phyloP scores from a whole-genome alignment of 64 coral and sea anemone genomes.

The Dendrophyllia cribrosa region DNA sequence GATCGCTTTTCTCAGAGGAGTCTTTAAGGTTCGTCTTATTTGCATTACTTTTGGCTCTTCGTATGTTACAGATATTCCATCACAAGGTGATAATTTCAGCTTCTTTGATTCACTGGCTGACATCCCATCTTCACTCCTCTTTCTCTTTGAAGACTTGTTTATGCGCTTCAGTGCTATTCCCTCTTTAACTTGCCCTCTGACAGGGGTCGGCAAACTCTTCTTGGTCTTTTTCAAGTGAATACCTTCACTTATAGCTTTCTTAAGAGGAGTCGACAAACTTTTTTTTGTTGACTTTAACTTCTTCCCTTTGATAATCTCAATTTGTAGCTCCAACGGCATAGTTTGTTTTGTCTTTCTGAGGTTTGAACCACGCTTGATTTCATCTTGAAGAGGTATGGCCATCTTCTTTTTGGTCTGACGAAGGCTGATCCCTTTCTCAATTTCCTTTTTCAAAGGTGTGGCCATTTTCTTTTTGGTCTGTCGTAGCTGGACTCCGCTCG shows the following conservation, averaged over 20 bases:
- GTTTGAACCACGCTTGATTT: slow-evolving; percentile 64
- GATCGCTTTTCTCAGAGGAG: slow-evolving; percentile 84
- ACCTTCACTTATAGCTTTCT: slow-evolving; percentile 65
- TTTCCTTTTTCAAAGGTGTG: slow-evolving; percentile 67
- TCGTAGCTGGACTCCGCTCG: slow-evolving; percentile 11
- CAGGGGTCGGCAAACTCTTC: slow-evolving; percentile 70
- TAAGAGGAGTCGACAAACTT: slow-evolving; percentile 49
- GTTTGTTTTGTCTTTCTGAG: slow-evolving; percentile 69
- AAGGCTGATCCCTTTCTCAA: slow-evolving; percentile 35
- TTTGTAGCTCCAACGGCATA: slow-evolving; percentile 71
- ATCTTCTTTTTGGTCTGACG: slow-evolving; percentile 57
- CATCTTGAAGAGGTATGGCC: slow-evolving; percentile 80
- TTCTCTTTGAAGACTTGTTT: slow-evolving; percentile 38
- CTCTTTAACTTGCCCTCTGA: slow-evolving; percentile 67
- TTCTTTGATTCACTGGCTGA: slow-evolving; percentile 64
- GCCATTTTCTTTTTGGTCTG: slow-evolving; percentile 58
- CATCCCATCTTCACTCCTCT: slow-evolving; percentile 54
- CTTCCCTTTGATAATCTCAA: slow-evolving; percentile 85
- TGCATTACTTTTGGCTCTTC: neutral
- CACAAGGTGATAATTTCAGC: slow-evolving; percentile 41
- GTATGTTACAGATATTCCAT: neutral
- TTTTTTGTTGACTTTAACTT: slow-evolving; percentile 77
- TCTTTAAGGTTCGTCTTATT: slow-evolving; percentile 75
- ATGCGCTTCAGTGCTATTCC: slow-evolving; percentile 55
- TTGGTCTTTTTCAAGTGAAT: slow-evolving; percentile 64